Percentiles rank a stretch among this genome's conserved stretches.
Conservation (phyloP, 2,113 vertebrate genomes). For the Motacilla tschutschensis region DNA sequence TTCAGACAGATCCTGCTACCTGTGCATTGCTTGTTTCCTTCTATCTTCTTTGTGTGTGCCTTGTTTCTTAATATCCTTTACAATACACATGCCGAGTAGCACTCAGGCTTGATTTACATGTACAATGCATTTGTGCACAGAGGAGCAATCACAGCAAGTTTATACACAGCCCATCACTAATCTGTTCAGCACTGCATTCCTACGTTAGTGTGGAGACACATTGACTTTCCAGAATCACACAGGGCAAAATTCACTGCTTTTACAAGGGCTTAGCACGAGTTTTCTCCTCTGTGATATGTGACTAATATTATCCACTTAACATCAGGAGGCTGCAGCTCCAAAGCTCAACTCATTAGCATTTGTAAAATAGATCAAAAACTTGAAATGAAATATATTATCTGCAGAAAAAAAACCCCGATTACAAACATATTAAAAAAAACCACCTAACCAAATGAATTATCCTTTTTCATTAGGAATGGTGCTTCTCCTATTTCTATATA, state of each 20-base stretch:
- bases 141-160: constrained; percentile 43
- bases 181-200: constrained; percentile 30
- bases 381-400: neutral
- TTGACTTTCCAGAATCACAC: constrained; percentile 43
- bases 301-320: neutral
- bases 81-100: neutral
- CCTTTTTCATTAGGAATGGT: neutral
- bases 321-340: neutral
- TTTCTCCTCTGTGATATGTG: constrained; percentile 15
- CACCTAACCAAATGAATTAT: neutral
- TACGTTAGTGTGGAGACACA: neutral
- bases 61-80: constrained; percentile 4
- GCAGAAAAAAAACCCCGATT: neutral
- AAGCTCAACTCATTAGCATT: neutral
- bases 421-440: neutral
- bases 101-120: constrained; percentile 28
- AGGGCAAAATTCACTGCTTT: constrained; percentile 21
- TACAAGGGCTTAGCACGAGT: neutral
- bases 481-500: neutral
- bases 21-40: neutral
- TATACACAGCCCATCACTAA: constrained; percentile 51
- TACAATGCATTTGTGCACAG: constrained; percentile 21
- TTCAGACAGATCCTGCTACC: neutral
- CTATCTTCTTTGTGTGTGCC: constrained; percentile 16
- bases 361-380: neutral